Base-by-base conservation (phyloP, 2,888 invertebrate species). In the Ctena decussata region DNA sequence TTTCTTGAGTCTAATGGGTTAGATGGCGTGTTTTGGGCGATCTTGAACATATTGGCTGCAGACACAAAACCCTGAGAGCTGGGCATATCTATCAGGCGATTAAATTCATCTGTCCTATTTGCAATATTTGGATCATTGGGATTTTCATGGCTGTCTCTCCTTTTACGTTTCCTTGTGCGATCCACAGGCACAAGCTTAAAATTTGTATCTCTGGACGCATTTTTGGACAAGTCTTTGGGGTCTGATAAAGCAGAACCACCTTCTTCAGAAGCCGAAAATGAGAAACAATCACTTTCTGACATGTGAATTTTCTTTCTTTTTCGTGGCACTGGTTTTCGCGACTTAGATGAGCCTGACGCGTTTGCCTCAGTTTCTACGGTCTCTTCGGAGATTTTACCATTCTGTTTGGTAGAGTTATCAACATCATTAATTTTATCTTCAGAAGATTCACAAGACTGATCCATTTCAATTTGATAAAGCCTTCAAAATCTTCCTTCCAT, bases 231-330 rank as follows among this genome's bases (percentile, higher is more conserved):
- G 37, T 69, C 65, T 24, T 75, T 65, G 0, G 91, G 91, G 41
- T 85, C 60, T 41, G 84, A 57, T 8, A 91, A 70, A 27, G 89
- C 76, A 24, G 70, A 46, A 30, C 76, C 69, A 12, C 91, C 91
- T 0, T 81, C 82, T 46, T 44, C 74, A 21, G 87, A 81, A n/a
- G 80, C 27, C 0, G 85, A 44, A 57, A 82, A 84, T 12, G 77
- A 57, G 27, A 77, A 49, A 60, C 89, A 89, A 11, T 86, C 76
- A 27, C 37, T 37, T 30, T 44, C 53, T 24, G 79, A 70, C 82
- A 91, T 72, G 60, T 90, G 91, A 27, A 91, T 82, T 46, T 82
- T 82, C 27, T 85, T 79, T 46, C 70, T 83, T 49, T 73, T 80
- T 8, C 0, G n/a, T 27, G 32, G 12, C 8, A 2, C 2, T 41